Evolutionary conservation across 2,797 vertebrate genomes (phyloP).

Genomic region (Phataginus tricuspis): DNA sequence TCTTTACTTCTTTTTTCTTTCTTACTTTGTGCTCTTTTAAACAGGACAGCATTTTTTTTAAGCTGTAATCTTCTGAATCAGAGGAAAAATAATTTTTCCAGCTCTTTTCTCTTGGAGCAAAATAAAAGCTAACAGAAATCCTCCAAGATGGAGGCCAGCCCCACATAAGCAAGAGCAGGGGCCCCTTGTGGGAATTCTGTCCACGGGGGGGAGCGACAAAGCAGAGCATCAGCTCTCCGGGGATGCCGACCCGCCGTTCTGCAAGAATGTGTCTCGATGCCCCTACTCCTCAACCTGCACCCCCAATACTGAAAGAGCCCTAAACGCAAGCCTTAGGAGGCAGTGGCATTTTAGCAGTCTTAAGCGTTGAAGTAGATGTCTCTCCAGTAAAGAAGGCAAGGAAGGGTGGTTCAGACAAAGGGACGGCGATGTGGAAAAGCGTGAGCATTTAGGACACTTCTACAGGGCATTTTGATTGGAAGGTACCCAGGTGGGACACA

Average conservation of each 20-base stretch:
- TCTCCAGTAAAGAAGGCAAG: background rate
- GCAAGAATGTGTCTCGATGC: background rate
- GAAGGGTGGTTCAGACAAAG: background rate
- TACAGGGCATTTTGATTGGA: background rate
- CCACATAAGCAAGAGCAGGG: too few species aligned
- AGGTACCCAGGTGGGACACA: too few species aligned
- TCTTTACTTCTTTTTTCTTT: background rate
- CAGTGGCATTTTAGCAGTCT: background rate
- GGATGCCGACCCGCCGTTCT: background rate
- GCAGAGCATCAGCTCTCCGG: background rate
- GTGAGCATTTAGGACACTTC: background rate
- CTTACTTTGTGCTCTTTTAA: background rate
- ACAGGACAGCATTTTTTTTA: background rate
- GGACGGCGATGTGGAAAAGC: background rate
- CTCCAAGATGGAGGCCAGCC: background rate
- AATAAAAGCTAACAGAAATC: background rate
- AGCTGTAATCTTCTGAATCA: background rate
- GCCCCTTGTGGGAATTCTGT: background rate
- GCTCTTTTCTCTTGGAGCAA: background rate
- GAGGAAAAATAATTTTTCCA: background rate
- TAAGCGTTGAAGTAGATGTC: background rate
- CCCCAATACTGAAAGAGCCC: background rate
- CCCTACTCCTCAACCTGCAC: too few species aligned
- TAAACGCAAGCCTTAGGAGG: background rate
- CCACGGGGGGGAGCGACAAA: background rate